These are phyloP conservation scores for Rhodinocichla rosea DNA, from an alignment of 2,113 vertebrate species.

Conservation along the genomic window DNA sequence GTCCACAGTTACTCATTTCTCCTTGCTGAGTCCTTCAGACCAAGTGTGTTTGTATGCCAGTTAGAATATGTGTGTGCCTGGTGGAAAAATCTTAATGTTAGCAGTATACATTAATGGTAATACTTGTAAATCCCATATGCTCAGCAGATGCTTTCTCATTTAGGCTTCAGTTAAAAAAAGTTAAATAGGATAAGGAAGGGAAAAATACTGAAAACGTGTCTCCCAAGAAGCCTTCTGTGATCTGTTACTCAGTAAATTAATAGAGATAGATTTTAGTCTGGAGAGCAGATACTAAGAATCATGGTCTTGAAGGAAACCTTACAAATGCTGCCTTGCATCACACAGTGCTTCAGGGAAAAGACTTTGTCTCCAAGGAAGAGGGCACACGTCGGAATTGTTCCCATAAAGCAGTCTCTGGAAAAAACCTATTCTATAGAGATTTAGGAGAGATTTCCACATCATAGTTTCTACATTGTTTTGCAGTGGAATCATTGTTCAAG, in stretches of 20 bases:
- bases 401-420: background rate
- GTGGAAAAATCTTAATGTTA: background rate
- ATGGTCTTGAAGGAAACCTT: background rate
- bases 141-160: background rate
- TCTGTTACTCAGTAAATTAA: background rate
- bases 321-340: background rate
- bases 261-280: background rate
- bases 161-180: background rate
- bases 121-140: background rate
- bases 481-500: background rate
- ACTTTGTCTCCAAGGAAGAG: background rate
- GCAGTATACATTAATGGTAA: background rate
- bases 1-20: background rate
- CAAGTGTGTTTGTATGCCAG: background rate
- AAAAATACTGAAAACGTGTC: background rate
- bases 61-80: background rate
- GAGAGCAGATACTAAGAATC: background rate
- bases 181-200: background rate
- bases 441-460: background rate
- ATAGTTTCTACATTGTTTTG: background rate
- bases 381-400: background rate
- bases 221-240: background rate
- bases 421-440: background rate
- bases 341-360: background rate
- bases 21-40: background rate